phyloP scores from a whole-genome alignment of 1,140 invertebrate genomes.

The Metaphire vulgaris region DNA sequence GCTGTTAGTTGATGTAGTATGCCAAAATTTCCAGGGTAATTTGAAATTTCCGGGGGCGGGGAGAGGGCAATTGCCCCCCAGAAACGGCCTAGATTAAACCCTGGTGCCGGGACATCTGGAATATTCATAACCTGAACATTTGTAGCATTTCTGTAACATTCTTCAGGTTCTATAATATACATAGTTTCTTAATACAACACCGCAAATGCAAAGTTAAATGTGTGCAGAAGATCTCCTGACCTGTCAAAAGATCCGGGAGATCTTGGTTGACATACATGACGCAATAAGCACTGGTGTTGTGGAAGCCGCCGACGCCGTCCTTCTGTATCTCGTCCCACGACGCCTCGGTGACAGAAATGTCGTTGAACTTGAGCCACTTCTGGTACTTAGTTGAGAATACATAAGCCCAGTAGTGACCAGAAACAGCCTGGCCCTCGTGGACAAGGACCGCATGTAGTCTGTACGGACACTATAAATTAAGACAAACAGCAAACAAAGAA shows the following conservation, averaged over 20 bases:
- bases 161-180: too few species aligned
- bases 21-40: too few species aligned
- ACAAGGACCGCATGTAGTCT: conserved; percentile 56
- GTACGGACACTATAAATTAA: conserved; percentile 46
- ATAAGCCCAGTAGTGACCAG: conserved; percentile 58
- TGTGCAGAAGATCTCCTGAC: conserved; percentile 31
- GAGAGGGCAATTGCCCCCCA: too few species aligned
- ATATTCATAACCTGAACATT: too few species aligned
- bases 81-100: too few species aligned
- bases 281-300: conserved; percentile 56
- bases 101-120: too few species aligned
- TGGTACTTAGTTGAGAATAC: conserved; percentile 45
- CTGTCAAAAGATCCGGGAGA: conserved; percentile 35
- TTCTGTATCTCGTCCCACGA: conserved; percentile 54
- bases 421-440: conserved; percentile 57
- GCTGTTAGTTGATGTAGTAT: too few species aligned
- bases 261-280: conserved; percentile 53
- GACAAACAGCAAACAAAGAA: neutral
- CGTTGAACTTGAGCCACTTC: conserved; percentile 55
- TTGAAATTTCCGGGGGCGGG: too few species aligned
- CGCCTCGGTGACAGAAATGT: conserved; percentile 54
- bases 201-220: too few species aligned
- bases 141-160: too few species aligned
- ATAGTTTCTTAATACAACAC: too few species aligned
- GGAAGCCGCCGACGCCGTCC: conserved; percentile 55